These are phyloP conservation scores for Microcebus ravelobensis DNA, from an alignment of 2,113 vertebrate genomes.

Conservation along the genomic window DNA sequence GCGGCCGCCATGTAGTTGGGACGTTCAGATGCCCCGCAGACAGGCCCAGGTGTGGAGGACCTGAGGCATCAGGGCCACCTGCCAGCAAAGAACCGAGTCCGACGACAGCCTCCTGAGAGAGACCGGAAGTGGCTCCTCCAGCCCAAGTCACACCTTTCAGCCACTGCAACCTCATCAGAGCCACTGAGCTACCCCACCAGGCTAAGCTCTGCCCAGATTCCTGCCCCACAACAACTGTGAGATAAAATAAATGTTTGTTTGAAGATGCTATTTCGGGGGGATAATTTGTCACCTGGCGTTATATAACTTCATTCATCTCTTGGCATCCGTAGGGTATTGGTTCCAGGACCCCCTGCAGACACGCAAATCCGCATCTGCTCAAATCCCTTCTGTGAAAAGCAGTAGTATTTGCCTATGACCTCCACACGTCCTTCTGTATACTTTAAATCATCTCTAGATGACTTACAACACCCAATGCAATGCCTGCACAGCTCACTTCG, in stretches of 20 bases:
- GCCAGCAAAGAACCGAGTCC: neutral
- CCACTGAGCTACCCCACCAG: neutral
- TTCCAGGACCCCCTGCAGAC: neutral
- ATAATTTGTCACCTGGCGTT: neutral
- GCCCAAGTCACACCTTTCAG: neutral
- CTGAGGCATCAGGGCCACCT: neutral
- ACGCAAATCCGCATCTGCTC: neutral
- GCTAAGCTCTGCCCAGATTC: neutral
- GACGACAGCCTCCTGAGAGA: neutral
- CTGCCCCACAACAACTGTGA: neutral
- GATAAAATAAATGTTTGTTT: neutral
- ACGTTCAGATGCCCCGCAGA: neutral
- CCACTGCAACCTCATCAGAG: neutral
- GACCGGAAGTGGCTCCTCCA: neutral
- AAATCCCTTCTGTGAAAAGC: neutral
- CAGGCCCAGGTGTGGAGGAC: neutral
- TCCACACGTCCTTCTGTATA: neutral
- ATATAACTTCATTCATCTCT: neutral
- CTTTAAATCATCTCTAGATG: neutral
- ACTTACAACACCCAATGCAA: neutral
- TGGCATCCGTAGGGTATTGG: neutral
- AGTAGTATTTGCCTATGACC: neutral
- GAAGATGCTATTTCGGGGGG: neutral
- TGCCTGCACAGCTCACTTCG: neutral
- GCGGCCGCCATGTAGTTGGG: neutral